Conservation (phyloP, 2,888 invertebrate genomes). For the Coenonympha arcania region DNA sequence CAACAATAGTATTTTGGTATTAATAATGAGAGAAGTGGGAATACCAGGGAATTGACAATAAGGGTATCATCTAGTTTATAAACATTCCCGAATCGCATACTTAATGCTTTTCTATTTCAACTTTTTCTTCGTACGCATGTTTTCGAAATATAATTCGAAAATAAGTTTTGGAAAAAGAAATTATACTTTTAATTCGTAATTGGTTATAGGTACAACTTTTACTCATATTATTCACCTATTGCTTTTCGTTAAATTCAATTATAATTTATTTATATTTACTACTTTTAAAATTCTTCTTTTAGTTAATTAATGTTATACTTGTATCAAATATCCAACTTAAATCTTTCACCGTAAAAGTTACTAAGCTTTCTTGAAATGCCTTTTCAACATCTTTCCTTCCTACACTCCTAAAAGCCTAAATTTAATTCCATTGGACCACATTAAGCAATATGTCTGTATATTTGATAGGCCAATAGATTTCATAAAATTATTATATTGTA, state of each 20-base stretch:
- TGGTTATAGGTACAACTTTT: no score
- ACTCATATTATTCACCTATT: no score
- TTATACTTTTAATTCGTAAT: no score
- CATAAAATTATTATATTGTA: slow-evolving; percentile 59
- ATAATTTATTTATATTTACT: no score
- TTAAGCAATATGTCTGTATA: slow-evolving; percentile 69
- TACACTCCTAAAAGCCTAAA: slow-evolving; percentile 39
- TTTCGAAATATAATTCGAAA: not conserved
- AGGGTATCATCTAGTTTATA: slow-evolving; percentile 31
- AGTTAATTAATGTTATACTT: not conserved
- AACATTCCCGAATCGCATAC: slow-evolving; percentile 7
- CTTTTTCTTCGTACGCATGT: not conserved
- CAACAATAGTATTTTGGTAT: slow-evolving; percentile 9
- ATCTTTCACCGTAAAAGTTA: not conserved
- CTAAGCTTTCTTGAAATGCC: not conserved
- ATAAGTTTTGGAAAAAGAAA: not conserved
- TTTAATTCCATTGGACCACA: slow-evolving; percentile 67
- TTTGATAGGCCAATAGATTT: slow-evolving; percentile 57
- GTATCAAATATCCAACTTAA: no score
- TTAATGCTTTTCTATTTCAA: not conserved
- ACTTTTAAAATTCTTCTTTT: no score
- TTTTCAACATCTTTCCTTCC: slow-evolving; percentile 4
- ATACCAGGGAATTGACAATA: slow-evolving; percentile 56
- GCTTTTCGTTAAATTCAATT: no score
- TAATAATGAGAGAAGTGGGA: slow-evolving; percentile 28